Base-by-base conservation (phyloP, 2,113 vertebrate genomes). In the Toxotes chatareus region DNA sequence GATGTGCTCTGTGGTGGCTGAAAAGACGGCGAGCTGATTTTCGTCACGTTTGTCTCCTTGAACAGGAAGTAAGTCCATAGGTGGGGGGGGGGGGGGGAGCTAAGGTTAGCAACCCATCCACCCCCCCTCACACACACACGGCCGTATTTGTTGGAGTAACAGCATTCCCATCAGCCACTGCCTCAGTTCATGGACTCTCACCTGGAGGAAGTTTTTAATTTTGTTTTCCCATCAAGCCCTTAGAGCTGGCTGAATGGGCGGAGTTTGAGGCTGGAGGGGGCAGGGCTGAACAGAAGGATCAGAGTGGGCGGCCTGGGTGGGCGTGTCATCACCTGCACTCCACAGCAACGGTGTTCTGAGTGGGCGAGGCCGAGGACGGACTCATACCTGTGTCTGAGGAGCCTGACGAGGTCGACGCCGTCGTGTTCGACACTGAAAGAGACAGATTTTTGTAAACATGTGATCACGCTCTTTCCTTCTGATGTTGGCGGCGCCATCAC, bases 331-430 rank as follows among this genome's bases (percentile, higher is more conserved):
- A 99, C 98, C 98, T 99, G 96, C 98, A 99, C 85, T 99, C 98
- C 40, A 99, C 97, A 34, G 97, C 97, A 55, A 99, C 97, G 47
- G 97, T 97, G 46, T 97, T 99, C 91, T 99, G 98, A 42, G 97
- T 94, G 77, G 98, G 98, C 76, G 98, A 99, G 23, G 98, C 96
- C 0, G 98, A 98, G 0, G 98, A 98, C 0, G 98, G 98, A 82
- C 97, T 99, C 98, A 99, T 98, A 36, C 96, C 97, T 1, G 97
- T 97, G 94, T 99, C 98, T 1, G 98, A 99, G 0, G 98, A 99
- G 53, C 96, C 98, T 7, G 98, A 99, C 3, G 98, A 99, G 87
- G 97, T 98, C 76, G 98, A 98, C 10, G 97, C 97, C 84, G 97
- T 97, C 31, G 97, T 93, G 59, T 98, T 96, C 34, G 98, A 98